Conservation (phyloP, 2,888 invertebrate genomes). For the Sipunculus nudus region DNA sequence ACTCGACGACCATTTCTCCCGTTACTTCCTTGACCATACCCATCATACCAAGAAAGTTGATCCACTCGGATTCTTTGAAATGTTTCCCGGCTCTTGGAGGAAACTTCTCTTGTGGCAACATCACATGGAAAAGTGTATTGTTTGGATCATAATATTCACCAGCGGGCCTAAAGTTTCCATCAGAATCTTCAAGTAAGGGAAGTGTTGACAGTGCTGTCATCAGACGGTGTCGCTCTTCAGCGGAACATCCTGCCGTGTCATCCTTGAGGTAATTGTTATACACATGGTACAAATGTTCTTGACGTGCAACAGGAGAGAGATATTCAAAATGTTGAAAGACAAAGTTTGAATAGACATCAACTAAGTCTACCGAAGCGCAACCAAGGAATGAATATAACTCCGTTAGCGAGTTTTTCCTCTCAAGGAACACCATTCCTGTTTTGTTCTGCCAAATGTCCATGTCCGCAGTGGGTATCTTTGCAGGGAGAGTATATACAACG, state of each 20-base stretch:
- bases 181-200: constrained; percentile 33
- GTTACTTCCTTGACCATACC: constrained; percentile 30
- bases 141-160: constrained; percentile 43
- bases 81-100: constrained; percentile 26
- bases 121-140: constrained; percentile 37
- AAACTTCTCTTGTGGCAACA: constrained; percentile 40
- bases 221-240: constrained; percentile 23
- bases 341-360: constrained; percentile 41
- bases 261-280: constrained; percentile 28
- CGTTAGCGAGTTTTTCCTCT: constrained; percentile 22
- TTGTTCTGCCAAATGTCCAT: constrained; percentile 37
- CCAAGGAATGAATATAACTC: constrained; percentile 32
- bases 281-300: constrained; percentile 35
- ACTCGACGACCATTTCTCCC: constrained; percentile 29
- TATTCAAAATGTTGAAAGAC: constrained; percentile 44
- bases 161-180: constrained; percentile 35
- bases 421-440: constrained; percentile 36
- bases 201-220: constrained; percentile 27
- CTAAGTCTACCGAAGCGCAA: constrained; percentile 28
- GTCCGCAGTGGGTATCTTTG: constrained; percentile 34
- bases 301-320: constrained; percentile 29
- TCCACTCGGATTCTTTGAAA: constrained; percentile 35
- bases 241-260: background rate
- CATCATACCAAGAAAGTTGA: constrained; percentile 23
- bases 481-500: constrained; percentile 36